Percentiles rank a stretch among this genome's conserved stretches.
phyloP scores from a whole-genome alignment of 2,797 vertebrate genomes.

The Tokudaia tokunoshimensis region DNA sequence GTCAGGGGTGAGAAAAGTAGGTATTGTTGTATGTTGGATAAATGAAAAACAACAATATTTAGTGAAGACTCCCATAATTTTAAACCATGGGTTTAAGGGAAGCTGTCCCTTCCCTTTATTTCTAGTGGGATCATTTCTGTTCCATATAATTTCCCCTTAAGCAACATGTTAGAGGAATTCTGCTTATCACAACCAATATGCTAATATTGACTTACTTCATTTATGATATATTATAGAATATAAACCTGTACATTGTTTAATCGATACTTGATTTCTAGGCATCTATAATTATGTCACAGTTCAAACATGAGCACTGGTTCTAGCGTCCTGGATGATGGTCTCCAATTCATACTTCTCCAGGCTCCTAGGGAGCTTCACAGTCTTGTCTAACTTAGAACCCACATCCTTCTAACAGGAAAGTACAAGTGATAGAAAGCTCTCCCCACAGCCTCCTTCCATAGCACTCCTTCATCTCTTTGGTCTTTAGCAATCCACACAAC shows the following conservation, averaged over 20 bases:
- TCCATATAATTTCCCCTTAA: rapidly evolving
- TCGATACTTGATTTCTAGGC: neutral
- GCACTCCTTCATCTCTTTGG: rapidly evolving
- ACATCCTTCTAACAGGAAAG: neutral
- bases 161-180: neutral
- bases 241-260: neutral
- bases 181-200: neutral
- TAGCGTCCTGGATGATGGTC: neutral
- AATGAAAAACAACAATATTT: neutral
- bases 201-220: neutral
- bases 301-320: neutral
- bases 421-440: neutral
- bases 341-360: neutral
- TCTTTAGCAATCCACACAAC: neutral
- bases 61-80: neutral
- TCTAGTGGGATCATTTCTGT: neutral
- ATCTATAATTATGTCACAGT: neutral
- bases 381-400: neutral
- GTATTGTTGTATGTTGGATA: neutral
- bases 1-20: neutral
- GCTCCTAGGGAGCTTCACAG: too few species aligned
- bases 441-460: rapidly evolving
- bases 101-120: too few species aligned
- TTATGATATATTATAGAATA: neutral
- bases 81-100: neutral